Base-by-base conservation (phyloP, 1,140 invertebrate genomes). In the Pantala flavescens region DNA sequence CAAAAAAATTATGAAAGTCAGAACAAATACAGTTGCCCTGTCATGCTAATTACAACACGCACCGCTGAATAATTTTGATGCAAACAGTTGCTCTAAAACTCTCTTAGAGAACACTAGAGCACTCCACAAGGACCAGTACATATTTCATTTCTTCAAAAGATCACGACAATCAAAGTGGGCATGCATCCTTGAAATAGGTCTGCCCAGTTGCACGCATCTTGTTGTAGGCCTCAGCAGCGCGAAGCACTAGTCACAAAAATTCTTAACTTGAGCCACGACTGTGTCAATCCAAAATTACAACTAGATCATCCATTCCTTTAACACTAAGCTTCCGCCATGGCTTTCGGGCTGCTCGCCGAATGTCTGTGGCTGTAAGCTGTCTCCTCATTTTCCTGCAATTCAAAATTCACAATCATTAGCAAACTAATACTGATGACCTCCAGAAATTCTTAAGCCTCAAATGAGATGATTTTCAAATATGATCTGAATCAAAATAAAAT, bases 301-400 rank as follows among this genome's bases (percentile, higher is more conserved):
- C 77, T 72, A 82, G 70, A 28, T 78, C 78, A 24, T 79, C 78
- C 74, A 82, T 80, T 63, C 81, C 79, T 74, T 85, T 84, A 10
- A 82, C 79, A 75, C 85, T 84, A 79, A 91, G 82, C 81, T 88
- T 87, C 79, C 91, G 88, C 93, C 94, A 96, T 9, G 95, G 96
- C 80, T 96, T 95, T 72, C 96, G 89, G 24, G 95, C 95, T 43
- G 94, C 91, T 79, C 94, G 87, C 80, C 94, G 87, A 79, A 97
- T 84, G 81, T 97, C 95, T 75, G 89, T 84, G 75, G 88, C 88
- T 73, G 91, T 89, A 77, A 97, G 84, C 80, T 89, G 89, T 83
- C 92, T 90, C 79, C 96, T 87, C 77, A 92, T 84, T 87, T 91
- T 92, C 85, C 95, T 97, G 83, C 49, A 85, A 84, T 71, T 36